Conservation (phyloP, 2,888 invertebrate species). For the Sympetrum striolatum region DNA sequence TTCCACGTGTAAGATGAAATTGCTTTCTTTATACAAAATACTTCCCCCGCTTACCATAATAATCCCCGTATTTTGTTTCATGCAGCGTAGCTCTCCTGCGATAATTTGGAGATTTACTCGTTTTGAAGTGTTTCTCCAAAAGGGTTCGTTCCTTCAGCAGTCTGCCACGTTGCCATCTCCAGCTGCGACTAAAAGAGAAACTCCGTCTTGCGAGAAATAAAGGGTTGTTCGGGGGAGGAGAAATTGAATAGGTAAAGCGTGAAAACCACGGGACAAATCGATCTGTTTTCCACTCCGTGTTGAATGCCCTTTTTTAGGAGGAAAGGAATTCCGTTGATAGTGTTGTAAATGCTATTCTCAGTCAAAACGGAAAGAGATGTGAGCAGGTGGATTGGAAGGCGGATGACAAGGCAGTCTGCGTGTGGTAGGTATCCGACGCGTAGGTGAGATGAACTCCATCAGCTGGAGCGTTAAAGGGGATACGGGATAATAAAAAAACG, state of each 20-base stretch:
- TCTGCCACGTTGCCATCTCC: not conserved
- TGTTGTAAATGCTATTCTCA: not conserved
- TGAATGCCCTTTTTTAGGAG: not conserved
- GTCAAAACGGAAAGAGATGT: not conserved
- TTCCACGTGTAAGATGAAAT: too few species aligned
- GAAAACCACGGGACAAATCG: slow-evolving; percentile 1
- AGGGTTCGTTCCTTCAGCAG: not conserved
- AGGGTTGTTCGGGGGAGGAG: not conserved
- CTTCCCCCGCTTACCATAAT: too few species aligned
- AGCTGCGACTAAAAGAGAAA: not conserved
- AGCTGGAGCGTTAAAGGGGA: not conserved
- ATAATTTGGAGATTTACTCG: too few species aligned
- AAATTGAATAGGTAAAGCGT: not conserved
- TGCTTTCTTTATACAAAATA: too few species aligned
- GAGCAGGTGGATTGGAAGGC: not conserved
- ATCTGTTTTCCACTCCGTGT: not conserved
- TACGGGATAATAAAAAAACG: too few species aligned
- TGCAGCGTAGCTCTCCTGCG: too few species aligned
- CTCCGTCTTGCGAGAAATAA: not conserved
- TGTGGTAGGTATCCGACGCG: not conserved
- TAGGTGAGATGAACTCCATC: not conserved
- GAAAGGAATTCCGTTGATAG: not conserved
- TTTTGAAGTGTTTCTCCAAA: too few species aligned
- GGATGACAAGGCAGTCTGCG: not conserved
- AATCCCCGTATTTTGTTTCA: too few species aligned